These are phyloP conservation scores for Sphyrna mokarran DNA, from an alignment of 2,113 vertebrate genomes.

Conservation along the genomic window DNA sequence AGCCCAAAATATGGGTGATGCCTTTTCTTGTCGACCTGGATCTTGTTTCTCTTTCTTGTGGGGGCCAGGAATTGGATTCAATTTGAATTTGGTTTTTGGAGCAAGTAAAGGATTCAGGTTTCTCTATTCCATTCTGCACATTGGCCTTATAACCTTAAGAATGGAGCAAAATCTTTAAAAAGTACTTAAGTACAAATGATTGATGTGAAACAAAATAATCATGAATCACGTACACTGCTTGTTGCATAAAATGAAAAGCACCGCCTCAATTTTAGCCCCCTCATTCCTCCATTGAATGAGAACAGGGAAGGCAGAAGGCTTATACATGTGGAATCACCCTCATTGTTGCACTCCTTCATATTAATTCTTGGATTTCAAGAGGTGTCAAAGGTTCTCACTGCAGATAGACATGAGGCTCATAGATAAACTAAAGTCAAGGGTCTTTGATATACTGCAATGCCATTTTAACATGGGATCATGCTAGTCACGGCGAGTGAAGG, in stretches of 20 bases:
- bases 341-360: not conserved
- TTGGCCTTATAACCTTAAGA: too few species aligned
- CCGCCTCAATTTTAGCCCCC: not conserved
- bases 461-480: not conserved
- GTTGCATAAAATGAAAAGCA: not conserved
- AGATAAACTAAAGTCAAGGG: not conserved
- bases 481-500: not conserved
- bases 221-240: not conserved
- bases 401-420: not conserved
- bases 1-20: too few species aligned
- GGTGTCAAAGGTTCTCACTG: not conserved
- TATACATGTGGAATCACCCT: not conserved
- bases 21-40: too few species aligned
- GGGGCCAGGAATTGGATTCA: too few species aligned
- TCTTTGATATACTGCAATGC: not conserved
- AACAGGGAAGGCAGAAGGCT: not conserved
- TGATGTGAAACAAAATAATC: not conserved
- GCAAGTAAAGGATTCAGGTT: too few species aligned
- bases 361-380: not conserved
- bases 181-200: not conserved
- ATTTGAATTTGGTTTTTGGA: too few species aligned
- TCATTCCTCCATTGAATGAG: not conserved
- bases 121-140: too few species aligned
- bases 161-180: too few species aligned
- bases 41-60: too few species aligned